phyloP scores from a whole-genome alignment of 2,113 vertebrate genomes.

The Corythornis madagascariensis region DNA sequence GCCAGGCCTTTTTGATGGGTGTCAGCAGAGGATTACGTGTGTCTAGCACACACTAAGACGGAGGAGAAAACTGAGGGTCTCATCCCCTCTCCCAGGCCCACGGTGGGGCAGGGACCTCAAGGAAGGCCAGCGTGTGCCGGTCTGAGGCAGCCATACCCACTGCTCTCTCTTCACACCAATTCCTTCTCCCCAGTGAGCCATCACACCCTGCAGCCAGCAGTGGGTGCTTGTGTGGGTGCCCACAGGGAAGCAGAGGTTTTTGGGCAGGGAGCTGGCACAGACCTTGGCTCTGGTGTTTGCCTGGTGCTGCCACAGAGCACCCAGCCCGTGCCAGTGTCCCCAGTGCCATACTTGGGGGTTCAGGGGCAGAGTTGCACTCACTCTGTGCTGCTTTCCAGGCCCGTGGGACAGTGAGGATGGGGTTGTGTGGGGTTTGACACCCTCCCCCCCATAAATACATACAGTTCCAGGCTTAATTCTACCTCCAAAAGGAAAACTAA shows the following conservation, averaged over 20 bases:
- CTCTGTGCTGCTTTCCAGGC: not conserved
- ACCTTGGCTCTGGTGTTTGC: not conserved
- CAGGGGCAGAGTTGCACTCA: not conserved
- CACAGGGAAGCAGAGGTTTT: fast-evolving
- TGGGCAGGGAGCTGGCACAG: fast-evolving
- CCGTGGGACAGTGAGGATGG: fast-evolving
- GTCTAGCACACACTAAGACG: not conserved
- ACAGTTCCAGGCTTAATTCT: not conserved
- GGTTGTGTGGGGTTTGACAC: not conserved
- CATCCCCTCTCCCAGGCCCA: not conserved
- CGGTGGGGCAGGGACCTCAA: not conserved
- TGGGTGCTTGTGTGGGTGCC: fast-evolving
- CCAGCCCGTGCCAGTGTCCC: not conserved
- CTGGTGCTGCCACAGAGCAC: fast-evolving
- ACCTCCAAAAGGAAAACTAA: not conserved
- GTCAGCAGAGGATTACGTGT: not conserved
- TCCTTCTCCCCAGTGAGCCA: not conserved
- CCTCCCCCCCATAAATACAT: not conserved
- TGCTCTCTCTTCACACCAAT: fast-evolving
- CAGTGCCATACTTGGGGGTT: fast-evolving
- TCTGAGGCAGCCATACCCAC: fast-evolving
- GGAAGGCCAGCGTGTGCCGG: not conserved
- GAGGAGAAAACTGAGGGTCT: not conserved
- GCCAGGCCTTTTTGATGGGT: fast-evolving
- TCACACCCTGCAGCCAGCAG: fast-evolving